Percentiles rank a stretch among this genome's conserved stretches.
Conservation (phyloP, 2,113 vertebrate species). For the Panurus biarmicus region DNA sequence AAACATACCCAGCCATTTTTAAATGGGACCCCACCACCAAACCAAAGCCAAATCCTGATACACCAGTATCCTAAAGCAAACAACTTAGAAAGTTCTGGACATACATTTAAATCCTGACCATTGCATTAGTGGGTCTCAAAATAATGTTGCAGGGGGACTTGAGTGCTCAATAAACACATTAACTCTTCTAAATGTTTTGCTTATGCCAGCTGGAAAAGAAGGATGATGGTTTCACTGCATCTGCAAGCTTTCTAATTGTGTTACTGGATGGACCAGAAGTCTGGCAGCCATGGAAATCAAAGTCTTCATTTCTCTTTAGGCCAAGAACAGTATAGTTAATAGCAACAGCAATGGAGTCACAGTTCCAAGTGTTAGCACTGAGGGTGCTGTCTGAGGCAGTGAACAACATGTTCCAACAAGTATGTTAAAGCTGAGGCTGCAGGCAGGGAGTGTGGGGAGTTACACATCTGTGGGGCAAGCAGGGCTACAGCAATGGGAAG, state of each 20-base stretch:
- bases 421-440: neutral
- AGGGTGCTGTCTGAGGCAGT: neutral
- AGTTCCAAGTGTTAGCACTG: neutral
- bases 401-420: neutral
- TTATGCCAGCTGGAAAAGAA: conserved; percentile 17
- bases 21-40: neutral
- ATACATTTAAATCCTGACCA: neutral
- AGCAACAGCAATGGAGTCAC: neutral
- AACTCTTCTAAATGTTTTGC: neutral
- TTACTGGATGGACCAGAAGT: neutral
- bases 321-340: neutral
- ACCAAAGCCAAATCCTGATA: neutral
- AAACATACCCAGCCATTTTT: neutral
- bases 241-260: neutral
- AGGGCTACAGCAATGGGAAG: neutral
- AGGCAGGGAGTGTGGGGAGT: neutral
- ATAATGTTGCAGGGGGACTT: neutral
- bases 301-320: neutral
- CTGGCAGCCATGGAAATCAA: neutral
- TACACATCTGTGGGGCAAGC: neutral
- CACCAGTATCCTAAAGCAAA: neutral
- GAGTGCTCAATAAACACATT: neutral
- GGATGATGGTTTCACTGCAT: neutral
- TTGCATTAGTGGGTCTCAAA: neutral
- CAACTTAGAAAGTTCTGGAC: neutral